These are phyloP conservation scores for Pammene fasciana DNA, from an alignment of 2,888 invertebrate species.

Conservation along the genomic window DNA sequence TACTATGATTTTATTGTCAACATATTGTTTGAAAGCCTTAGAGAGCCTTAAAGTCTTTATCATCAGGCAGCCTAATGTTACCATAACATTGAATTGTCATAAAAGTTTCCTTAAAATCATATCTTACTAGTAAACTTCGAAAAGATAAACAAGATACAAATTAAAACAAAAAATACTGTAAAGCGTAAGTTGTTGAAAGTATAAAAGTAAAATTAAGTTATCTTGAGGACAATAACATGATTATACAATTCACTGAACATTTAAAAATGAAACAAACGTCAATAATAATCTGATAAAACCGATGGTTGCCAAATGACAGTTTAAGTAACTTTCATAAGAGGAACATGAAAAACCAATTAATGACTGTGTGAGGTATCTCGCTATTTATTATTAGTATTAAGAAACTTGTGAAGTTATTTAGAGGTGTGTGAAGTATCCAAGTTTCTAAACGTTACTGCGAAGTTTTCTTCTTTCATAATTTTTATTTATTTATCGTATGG, in stretches of 20 bases:
- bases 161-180: too few relatives aligned
- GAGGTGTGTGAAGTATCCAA: conserved; percentile 8
- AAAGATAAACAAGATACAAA: too few relatives aligned
- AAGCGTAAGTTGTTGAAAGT: too few relatives aligned
- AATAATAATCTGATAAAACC: neutral
- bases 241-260: neutral
- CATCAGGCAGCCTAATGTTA: too few relatives aligned
- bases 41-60: too few relatives aligned
- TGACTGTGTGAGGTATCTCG: neutral
- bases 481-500: too few relatives aligned
- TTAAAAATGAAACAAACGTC: neutral
- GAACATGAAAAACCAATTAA: conserved; percentile 19
- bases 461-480: neutral
- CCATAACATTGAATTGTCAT: too few relatives aligned
- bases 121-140: too few relatives aligned
- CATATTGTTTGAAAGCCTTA: too few relatives aligned
- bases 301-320: conserved; percentile 3
- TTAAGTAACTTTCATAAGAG: conserved; percentile 12
- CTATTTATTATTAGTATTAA: conserved; percentile 21
- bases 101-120: too few relatives aligned
- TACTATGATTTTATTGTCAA: too few relatives aligned
- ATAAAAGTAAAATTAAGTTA: neutral
- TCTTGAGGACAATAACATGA: neutral
- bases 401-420: conserved; percentile 15
- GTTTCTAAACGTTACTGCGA: neutral